A percentile compares a stretch with the other conserved stretches of the same genome.
These are phyloP conservation scores for Manis javanica DNA, from an alignment of 2,797 vertebrate species.

Conservation along the genomic window DNA sequence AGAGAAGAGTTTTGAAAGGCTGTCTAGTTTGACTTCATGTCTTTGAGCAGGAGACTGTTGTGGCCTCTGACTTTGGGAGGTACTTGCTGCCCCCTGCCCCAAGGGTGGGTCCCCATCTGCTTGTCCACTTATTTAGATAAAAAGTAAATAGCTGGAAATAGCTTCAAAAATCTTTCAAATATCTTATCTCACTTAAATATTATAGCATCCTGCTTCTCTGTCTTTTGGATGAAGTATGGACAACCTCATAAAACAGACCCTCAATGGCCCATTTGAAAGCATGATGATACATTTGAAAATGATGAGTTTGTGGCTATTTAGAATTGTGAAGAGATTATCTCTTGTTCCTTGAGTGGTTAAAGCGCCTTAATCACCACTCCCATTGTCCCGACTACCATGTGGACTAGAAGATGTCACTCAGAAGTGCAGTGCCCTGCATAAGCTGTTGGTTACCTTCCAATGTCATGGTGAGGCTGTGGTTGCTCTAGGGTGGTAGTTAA, in stretches of 20 bases:
- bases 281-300: neutral
- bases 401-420: neutral
- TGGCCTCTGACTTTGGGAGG: neutral
- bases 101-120: neutral
- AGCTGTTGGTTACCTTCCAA: neutral
- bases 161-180: neutral
- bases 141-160: neutral
- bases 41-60: neutral
- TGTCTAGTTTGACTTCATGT: neutral
- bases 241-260: neutral
- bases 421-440: neutral
- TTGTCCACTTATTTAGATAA: neutral
- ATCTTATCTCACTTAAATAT: neutral
- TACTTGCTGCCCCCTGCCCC: neutral
- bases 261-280: neutral
- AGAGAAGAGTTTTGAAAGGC: neutral
- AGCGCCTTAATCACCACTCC: neutral
- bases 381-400: neutral
- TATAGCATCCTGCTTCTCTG: neutral
- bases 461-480: neutral
- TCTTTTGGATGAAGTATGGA: neutral
- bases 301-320: neutral
- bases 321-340: neutral
- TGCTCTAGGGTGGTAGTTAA: neutral
- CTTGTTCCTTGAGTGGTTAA: constrained; percentile 7